Percentiles rank a stretch among this genome's conserved stretches.
These are phyloP conservation scores for Poliocrania exsul DNA, from an alignment of 2,797 vertebrate genomes.

Conservation along the genomic window DNA sequence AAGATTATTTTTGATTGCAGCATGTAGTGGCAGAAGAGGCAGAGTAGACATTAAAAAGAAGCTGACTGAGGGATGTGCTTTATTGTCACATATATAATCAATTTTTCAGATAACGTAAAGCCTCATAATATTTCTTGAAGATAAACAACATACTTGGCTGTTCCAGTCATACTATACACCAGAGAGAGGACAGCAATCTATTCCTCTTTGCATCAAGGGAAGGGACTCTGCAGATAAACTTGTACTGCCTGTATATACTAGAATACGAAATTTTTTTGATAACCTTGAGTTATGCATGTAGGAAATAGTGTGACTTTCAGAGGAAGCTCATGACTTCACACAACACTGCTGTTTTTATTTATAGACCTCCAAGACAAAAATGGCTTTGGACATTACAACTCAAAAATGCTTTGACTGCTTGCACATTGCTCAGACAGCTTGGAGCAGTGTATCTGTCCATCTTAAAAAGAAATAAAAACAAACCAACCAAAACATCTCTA, in stretches of 20 bases:
- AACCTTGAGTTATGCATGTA: background rate
- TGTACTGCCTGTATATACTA: background rate
- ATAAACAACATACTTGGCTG: background rate
- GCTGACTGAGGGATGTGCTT: background rate
- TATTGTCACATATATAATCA: constrained; percentile 28
- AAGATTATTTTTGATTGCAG: constrained; percentile 22
- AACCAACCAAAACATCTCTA: background rate
- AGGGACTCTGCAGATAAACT: background rate
- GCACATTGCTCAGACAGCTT: background rate
- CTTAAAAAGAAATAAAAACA: background rate
- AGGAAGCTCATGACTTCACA: background rate
- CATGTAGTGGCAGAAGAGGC: background rate
- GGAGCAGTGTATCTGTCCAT: background rate
- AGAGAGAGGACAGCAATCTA: background rate
- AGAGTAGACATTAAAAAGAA: background rate
- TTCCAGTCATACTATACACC: background rate
- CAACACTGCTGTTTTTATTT: background rate
- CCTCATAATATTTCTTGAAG: background rate
- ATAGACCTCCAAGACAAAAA: background rate
- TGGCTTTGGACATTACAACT: background rate
- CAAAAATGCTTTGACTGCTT: background rate
- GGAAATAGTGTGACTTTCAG: background rate
- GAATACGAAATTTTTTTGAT: background rate
- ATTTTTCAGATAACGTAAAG: constrained; percentile 24
- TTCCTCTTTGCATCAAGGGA: background rate